These are phyloP conservation scores for Parotocinclus haroldoi DNA, from an alignment of 2,797 vertebrate genomes.

Conservation along the genomic window DNA sequence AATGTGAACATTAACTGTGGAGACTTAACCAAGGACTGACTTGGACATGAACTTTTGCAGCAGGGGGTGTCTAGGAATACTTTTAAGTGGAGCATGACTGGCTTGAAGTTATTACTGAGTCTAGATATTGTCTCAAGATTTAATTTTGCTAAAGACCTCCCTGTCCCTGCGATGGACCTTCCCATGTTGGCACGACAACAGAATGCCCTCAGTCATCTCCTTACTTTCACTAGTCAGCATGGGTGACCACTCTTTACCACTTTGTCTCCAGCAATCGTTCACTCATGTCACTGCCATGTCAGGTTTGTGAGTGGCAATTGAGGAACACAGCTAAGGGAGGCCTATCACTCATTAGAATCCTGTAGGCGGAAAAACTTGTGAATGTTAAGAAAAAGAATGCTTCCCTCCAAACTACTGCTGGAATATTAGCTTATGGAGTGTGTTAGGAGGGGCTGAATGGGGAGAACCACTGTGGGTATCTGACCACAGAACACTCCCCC, in stretches of 20 bases:
- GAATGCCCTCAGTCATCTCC: conserved; percentile 68
- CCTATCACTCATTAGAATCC: conserved; percentile 64
- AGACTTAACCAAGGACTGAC: too few species aligned
- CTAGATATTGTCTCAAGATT: conserved; percentile 39
- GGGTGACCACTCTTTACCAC: conserved; percentile 37
- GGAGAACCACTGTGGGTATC: conserved; percentile 69
- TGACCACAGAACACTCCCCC: conserved; percentile 76
- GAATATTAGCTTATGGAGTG: conserved; percentile 73
- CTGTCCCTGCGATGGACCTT: conserved; percentile 67
- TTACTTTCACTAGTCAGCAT: conserved; percentile 35
- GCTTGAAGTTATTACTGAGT: conserved; percentile 9
- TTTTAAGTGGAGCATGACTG: conserved; percentile 25
- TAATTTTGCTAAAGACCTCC: conserved; percentile 43
- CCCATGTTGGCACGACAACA: conserved; percentile 70
- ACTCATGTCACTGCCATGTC: conserved; percentile 34
- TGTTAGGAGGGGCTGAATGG: conserved; percentile 51
- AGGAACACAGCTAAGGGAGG: conserved; percentile 67
- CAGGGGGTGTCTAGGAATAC: conserved; percentile 12
- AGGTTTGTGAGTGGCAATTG: conserved; percentile 64
- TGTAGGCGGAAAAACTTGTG: conserved; percentile 47
- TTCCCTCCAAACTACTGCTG: conserved; percentile 60
- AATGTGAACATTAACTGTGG: too few species aligned
- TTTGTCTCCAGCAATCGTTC: conserved; percentile 37
- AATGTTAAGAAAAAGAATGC: conserved; percentile 41
- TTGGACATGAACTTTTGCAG: not conserved